Conservation (phyloP, 2,113 vertebrate species). For the Nestor notabilis region DNA sequence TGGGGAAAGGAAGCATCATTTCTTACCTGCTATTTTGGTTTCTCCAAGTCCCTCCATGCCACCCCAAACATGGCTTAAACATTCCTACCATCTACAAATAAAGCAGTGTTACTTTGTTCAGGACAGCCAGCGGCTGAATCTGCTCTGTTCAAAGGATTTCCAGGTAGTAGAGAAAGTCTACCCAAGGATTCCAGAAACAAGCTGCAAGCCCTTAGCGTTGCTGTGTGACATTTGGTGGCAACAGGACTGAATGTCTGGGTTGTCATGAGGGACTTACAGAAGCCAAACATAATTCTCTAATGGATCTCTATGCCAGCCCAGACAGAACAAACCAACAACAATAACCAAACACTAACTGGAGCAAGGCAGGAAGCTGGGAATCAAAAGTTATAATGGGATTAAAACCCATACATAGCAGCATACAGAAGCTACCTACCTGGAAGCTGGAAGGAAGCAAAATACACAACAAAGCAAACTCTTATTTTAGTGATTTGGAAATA, state of each 20-base stretch:
- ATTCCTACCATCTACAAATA: neutral
- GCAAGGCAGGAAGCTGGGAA: neutral
- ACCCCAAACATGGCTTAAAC: neutral
- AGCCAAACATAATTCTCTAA: neutral
- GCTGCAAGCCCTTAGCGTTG: neutral
- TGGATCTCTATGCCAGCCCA: neutral
- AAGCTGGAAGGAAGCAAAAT: neutral
- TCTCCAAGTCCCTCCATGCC: conserved; percentile 21
- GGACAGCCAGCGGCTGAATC: neutral
- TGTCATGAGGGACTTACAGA: conserved; percentile 10
- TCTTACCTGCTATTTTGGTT: conserved; percentile 52
- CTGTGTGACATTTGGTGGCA: neutral
- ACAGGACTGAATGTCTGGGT: neutral
- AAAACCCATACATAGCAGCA: neutral
- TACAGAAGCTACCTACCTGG: conserved; percentile 23
- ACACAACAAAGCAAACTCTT: neutral
- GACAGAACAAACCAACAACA: neutral
- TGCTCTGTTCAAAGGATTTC: neutral
- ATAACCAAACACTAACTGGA: neutral
- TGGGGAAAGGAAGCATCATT: neutral
- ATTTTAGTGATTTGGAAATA: neutral
- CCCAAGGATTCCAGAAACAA: neutral
- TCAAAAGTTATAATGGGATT: neutral
- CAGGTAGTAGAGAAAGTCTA: neutral
- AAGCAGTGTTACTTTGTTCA: neutral